Conservation (phyloP, 2,888 invertebrate species). For the Lasioglossum pauxillum region DNA sequence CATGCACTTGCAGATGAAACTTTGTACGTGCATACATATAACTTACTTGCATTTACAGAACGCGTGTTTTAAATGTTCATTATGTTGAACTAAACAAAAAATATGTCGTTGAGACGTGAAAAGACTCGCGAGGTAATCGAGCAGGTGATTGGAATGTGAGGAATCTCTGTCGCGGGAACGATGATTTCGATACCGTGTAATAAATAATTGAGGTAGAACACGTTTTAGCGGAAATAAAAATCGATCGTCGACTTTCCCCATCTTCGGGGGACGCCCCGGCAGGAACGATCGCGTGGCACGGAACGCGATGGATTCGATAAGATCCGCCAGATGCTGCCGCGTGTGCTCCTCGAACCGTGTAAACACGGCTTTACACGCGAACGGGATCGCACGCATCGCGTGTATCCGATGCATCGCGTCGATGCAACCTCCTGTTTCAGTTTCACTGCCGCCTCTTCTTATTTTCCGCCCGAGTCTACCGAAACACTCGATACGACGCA, state of each 20-base stretch:
- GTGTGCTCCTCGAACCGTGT: slow-evolving; percentile 74
- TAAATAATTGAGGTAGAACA: neutral
- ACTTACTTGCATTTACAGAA: no score
- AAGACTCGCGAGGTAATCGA: neutral
- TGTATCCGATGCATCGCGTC: slow-evolving; percentile 31
- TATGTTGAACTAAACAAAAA: no score
- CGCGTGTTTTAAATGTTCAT: no score
- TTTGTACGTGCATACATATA: no score
- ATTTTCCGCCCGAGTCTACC: slow-evolving; percentile 55
- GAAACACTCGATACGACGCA: neutral
- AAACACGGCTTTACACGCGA: slow-evolving; percentile 79
- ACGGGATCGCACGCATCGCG: slow-evolving; percentile 61
- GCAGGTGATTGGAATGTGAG: neutral
- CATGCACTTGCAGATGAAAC: no score
- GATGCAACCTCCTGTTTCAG: slow-evolving; percentile 50
- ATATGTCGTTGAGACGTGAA: neutral
- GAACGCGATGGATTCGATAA: slow-evolving; percentile 65
- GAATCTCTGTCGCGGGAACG: neutral
- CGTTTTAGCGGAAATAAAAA: neutral
- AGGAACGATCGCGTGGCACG: slow-evolving; percentile 53
- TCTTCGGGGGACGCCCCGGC: neutral
- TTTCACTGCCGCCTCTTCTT: slow-evolving; percentile 61
- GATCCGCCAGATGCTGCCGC: slow-evolving; percentile 64
- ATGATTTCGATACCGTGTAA: neutral
- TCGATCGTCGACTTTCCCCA: slow-evolving; percentile 30